Evolutionary conservation across 1,140 invertebrate genomes (phyloP), one percentile per base, ranked within the genome.

Genomic region (Bombus difficillimus): DNA sequence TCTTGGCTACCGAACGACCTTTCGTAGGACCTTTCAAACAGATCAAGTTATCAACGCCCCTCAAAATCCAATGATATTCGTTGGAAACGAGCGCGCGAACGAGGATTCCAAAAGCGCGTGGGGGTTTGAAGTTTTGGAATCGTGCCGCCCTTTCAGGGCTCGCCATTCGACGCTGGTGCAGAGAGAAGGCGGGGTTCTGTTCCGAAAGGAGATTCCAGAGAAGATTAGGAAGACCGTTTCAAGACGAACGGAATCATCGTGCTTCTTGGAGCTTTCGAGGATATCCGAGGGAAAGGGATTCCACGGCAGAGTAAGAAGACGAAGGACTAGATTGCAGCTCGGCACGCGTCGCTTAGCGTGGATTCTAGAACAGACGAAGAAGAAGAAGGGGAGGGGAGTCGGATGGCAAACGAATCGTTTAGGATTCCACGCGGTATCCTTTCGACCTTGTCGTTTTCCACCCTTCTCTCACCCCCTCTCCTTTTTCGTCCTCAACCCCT

Each of bases 291-390:
- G 74, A 85, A 88, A 89, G 82, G 79, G 88, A 89, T 90, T 89
- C 88, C 88, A 87, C 37, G 66, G 43, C 39, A 28, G 34, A 79
- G 82, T 32, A 39, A 66, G n/a, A 41, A 34, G 41, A 79, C 75
- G 86, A 79, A 87, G 88, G 79, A 87, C 88, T 85, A 82, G 88
- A 90, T 90, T 90, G 88, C 82, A 88, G 89, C 76, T 22, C 83
- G 89, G 89, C 87, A 90, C 89, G 90, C 90, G 89, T 90, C 90
- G 90, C 90, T 91, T 91, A 91, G 84, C 90, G 89, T 83, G 87
- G 85, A 91, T 90, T 86, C 87, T 69, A 32, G 32, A 53, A 86
- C 72, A 57, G 69, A 83, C 82, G 43, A 81, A 59, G 75, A 37
- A 22, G 22, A 37, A n/a, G 22, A 18, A 25, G 22, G 13, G 59